Conservation (phyloP, 1,140 invertebrate species). For the Drosophila bocki region DNA sequence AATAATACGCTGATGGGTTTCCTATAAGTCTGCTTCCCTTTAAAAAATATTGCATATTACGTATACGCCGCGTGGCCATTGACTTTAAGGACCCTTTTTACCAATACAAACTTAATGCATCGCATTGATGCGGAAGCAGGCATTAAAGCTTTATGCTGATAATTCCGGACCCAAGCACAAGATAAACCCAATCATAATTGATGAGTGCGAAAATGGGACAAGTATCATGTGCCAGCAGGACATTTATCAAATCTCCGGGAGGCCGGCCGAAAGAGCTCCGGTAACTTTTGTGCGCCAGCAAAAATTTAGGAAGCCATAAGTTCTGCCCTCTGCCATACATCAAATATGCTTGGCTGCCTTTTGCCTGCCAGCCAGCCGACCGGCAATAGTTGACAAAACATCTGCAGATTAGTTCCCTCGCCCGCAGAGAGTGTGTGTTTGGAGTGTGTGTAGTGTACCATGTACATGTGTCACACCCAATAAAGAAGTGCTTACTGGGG, state of each 20-base stretch:
- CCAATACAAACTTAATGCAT: constrained; percentile 3
- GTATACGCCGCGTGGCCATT: constrained; percentile 31
- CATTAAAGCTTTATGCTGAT: constrained; percentile 43
- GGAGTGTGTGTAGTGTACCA: constrained; percentile 7
- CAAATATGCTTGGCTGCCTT: constrained; percentile 45
- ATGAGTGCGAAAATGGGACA: constrained; percentile 57
- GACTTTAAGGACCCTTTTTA: not conserved
- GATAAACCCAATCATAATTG: constrained; percentile 65
- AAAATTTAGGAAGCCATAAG: constrained; percentile 44
- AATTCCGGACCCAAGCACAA: constrained; percentile 19
- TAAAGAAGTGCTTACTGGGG: constrained; percentile 32
- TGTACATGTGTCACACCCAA: constrained; percentile 36
- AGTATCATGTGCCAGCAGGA: constrained; percentile 30
- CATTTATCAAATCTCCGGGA: constrained; percentile 55
- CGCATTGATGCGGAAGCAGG: constrained; percentile 40
- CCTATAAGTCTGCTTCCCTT: not conserved
- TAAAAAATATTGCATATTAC: constrained; percentile 2
- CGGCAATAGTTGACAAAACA: constrained; percentile 43
- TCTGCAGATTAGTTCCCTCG: constrained; percentile 36
- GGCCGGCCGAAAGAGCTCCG: not conserved
- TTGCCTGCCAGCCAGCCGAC: constrained; percentile 16
- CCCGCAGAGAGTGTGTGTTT: constrained; percentile 1
- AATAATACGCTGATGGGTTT: constrained; percentile 12
- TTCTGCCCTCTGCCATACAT: constrained; percentile 44
- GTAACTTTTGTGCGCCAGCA: constrained; percentile 24